Percentiles rank a stretch among this genome's conserved stretches.
phyloP scores from a whole-genome alignment of 1,140 invertebrate species.

The Drosophila seguyi region DNA sequence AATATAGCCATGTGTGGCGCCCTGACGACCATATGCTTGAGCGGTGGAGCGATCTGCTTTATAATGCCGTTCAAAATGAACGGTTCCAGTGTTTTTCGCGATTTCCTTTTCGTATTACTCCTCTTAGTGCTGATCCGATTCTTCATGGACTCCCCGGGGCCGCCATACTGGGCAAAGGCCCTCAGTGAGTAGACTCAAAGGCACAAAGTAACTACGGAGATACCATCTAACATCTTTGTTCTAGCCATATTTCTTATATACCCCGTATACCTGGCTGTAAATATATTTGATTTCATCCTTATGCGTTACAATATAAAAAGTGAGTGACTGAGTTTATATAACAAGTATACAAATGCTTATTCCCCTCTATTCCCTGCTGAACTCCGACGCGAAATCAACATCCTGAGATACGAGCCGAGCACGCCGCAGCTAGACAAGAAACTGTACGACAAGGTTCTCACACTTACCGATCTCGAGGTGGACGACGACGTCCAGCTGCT shows the following conservation, averaged over 20 bases:
- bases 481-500: constrained; percentile 25
- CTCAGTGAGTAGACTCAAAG: constrained; percentile 13
- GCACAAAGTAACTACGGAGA: too few species aligned
- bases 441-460: neutral
- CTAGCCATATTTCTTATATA: constrained; percentile 40
- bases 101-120: constrained; percentile 51
- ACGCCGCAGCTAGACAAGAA: neutral
- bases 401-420: neutral
- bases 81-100: constrained; percentile 20
- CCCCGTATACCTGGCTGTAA: constrained; percentile 34
- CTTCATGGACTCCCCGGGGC: rapidly evolving
- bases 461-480: neutral
- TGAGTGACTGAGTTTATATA: constrained; percentile 15
- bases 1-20: constrained; percentile 22
- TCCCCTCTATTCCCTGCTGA: constrained; percentile 2
- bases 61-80: constrained; percentile 57
- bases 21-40: constrained; percentile 37
- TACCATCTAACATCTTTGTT: neutral
- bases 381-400: constrained; percentile 21
- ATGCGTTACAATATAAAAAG: constrained; percentile 28
- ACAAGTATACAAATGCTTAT: too few species aligned
- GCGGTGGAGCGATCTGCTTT: constrained; percentile 51
- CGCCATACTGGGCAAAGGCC: neutral
- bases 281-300: constrained; percentile 40
- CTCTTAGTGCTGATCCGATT: constrained; percentile 5